phyloP scores from a whole-genome alignment of 2,113 vertebrate species.

The Gallinago paraguaiae region DNA sequence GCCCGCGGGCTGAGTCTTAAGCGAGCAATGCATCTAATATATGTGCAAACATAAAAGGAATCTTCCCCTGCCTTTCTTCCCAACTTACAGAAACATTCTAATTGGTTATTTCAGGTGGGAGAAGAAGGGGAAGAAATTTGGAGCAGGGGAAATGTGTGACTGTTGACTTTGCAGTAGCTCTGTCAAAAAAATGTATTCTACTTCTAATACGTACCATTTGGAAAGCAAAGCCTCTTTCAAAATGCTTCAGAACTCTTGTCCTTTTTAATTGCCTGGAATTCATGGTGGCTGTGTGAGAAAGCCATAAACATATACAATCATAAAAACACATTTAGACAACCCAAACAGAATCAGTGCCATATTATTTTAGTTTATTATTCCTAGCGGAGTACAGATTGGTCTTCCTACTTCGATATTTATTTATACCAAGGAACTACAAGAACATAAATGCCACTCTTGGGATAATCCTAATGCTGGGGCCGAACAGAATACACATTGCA shows the following conservation, averaged over 20 bases:
- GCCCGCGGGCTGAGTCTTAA: background rate
- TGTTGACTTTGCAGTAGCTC: constrained; percentile 32
- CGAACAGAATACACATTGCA: constrained; percentile 56
- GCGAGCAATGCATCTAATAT: background rate
- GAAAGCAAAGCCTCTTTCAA: constrained; percentile 66
- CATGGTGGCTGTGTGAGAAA: constrained; percentile 74
- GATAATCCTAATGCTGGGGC: constrained; percentile 70
- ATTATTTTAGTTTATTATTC: constrained; percentile 85
- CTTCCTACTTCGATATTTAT: constrained; percentile 80
- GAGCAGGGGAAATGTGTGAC: background rate
- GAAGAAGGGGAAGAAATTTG: background rate
- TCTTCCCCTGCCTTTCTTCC: background rate
- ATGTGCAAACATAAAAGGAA: background rate
- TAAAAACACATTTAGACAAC: constrained; percentile 81
- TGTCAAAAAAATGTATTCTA: constrained; percentile 42
- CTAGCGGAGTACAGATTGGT: constrained; percentile 72
- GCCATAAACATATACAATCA: constrained; percentile 78
- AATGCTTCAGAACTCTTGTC: constrained; percentile 70
- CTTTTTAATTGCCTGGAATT: constrained; percentile 79
- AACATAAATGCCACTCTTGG: constrained; percentile 80
- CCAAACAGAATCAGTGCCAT: constrained; percentile 78
- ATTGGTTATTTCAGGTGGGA: constrained; percentile 20
- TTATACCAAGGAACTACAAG: constrained; percentile 76
- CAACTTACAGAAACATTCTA: background rate
- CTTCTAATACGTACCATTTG: constrained; percentile 54